These are phyloP conservation scores for Oenanthe oenanthe DNA, from an alignment of 2,113 vertebrate species.

Conservation along the genomic window DNA sequence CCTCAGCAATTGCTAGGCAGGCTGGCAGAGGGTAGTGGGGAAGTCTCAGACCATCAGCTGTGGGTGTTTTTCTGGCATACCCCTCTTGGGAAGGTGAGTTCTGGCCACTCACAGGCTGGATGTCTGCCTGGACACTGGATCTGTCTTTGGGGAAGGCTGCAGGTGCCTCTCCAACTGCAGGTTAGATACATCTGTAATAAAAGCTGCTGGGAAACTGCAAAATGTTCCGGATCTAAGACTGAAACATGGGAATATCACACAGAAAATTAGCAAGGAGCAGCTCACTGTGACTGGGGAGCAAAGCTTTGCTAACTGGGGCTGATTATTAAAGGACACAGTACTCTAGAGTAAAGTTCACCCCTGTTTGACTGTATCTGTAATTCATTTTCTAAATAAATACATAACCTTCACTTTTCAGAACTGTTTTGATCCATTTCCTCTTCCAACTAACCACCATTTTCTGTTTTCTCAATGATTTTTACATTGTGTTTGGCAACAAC, in stretches of 20 bases:
- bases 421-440: not conserved
- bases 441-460: slow-evolving; percentile 32
- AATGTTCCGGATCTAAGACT: not conserved
- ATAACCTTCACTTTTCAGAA: not conserved
- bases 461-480: slow-evolving; percentile 66
- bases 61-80: too few relatives aligned
- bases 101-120: fast-evolving
- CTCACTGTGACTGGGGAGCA: not conserved
- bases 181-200: not conserved
- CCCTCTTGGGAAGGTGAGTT: not conserved
- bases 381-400: not conserved
- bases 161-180: not conserved
- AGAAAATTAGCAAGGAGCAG: not conserved
- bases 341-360: not conserved
- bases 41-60: not conserved
- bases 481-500: slow-evolving; percentile 55
- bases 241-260: not conserved
- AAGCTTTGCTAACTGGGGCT: not conserved
- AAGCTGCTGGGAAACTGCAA: not conserved
- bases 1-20: not conserved
- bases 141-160: not conserved
- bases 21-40: not conserved
- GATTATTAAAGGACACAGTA: not conserved
- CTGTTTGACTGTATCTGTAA: not conserved
- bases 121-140: not conserved